Conservation (phyloP, 1,140 invertebrate species). For the Calliopsis andreniformis region DNA sequence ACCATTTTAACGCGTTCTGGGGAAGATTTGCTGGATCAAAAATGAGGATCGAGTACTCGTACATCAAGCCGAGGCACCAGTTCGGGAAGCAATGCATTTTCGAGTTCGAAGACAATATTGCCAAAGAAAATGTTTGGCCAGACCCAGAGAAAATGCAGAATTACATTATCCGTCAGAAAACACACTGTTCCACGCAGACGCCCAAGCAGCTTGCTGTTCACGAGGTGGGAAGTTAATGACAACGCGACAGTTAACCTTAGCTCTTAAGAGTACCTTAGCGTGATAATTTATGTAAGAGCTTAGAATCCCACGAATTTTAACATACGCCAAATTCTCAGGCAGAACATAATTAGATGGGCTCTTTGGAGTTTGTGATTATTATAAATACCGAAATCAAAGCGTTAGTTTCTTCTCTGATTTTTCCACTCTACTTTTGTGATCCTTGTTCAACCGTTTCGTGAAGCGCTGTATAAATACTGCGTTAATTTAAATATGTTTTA, state of each 20-base stretch:
- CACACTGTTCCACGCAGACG: conserved; percentile 83
- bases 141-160: conserved; percentile 85
- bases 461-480: too few species aligned
- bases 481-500: too few species aligned
- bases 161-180: conserved; percentile 86
- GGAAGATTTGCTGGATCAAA: not conserved
- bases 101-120: conserved; percentile 85
- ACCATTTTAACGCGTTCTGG: not conserved
- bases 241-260: not conserved
- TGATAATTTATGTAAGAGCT: too few species aligned
- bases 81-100: conserved; percentile 89
- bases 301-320: too few species aligned
- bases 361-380: too few species aligned
- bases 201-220: conserved; percentile 83
- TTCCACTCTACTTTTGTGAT: too few species aligned
- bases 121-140: conserved; percentile 87
- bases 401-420: too few species aligned
- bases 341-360: too few species aligned
- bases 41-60: conserved; percentile 84
- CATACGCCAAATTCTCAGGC: too few species aligned
- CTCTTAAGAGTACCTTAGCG: too few species aligned
- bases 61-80: conserved; percentile 85
- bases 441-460: too few species aligned
- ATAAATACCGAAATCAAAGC: too few species aligned
- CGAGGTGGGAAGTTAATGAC: conserved; percentile 79